phyloP scores from a whole-genome alignment of 1,140 invertebrate genomes.

The Riptortus pedestris region DNA sequence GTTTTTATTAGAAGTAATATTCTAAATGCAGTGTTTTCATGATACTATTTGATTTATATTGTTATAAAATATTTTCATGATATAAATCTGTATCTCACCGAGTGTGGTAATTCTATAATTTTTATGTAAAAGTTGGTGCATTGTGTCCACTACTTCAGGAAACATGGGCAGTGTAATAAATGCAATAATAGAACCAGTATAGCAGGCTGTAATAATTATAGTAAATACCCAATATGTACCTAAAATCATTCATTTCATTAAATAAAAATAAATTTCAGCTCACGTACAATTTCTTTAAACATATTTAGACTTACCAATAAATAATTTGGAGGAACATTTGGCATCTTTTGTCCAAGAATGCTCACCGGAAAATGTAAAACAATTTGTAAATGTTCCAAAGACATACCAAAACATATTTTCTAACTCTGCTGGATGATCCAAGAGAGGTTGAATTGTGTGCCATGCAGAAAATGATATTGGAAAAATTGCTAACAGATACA shows the following conservation, averaged over 20 bases:
- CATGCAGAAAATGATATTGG: conserved; percentile 58
- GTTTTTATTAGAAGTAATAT: too few species aligned
- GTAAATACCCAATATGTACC: conserved; percentile 68
- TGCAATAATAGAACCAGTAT: conserved; percentile 66
- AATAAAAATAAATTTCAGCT: not conserved
- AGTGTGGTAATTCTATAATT: conserved; percentile 51
- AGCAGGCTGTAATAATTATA: conserved; percentile 66
- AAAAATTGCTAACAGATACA: conserved; percentile 58
- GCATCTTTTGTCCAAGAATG: conserved; percentile 55
- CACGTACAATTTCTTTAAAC: not conserved
- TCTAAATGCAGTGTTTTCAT: too few species aligned
- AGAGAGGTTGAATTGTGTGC: conserved; percentile 47
- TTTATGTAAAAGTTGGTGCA: conserved; percentile 46
- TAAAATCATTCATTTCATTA: conserved; percentile 30
- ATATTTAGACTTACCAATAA: conserved; percentile 53
- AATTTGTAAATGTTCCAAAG: conserved; percentile 69
- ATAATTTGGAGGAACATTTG: conserved; percentile 53
- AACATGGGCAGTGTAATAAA: conserved; percentile 63
- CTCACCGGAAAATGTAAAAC: conserved; percentile 56
- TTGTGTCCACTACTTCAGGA: conserved; percentile 54
- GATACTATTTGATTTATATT: too few species aligned
- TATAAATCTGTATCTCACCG: conserved; percentile 42
- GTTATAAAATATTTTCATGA: too few species aligned
- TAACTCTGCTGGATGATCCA: conserved; percentile 53
- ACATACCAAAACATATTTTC: conserved; percentile 55